Conservation (phyloP, 2,888 invertebrate species). For the Pecten maximus region DNA sequence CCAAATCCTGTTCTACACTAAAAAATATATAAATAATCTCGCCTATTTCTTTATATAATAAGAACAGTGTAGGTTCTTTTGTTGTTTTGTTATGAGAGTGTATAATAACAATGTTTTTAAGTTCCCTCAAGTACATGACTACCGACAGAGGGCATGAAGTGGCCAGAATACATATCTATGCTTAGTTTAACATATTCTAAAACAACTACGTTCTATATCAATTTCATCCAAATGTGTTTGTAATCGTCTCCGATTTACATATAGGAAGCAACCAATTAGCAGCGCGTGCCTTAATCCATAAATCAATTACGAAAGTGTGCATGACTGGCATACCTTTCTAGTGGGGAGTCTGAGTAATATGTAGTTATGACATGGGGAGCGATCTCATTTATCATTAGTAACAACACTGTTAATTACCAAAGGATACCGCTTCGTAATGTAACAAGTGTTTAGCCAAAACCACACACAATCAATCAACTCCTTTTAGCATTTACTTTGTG, state of each 20-base stretch:
- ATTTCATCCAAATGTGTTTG: neutral
- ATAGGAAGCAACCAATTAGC: neutral
- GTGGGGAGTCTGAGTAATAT: neutral
- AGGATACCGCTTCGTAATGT: neutral
- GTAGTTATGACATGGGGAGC: neutral
- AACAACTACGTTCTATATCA: too few relatives aligned
- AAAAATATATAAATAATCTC: too few relatives aligned
- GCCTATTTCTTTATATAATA: too few relatives aligned
- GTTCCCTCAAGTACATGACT: too few relatives aligned
- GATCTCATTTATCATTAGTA: neutral
- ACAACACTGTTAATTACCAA: neutral
- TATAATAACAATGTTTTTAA: too few relatives aligned
- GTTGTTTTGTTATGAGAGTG: too few relatives aligned
- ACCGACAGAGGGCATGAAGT: too few relatives aligned
- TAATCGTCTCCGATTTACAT: neutral
- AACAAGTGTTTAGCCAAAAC: constrained; percentile 1
- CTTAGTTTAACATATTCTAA: too few relatives aligned
- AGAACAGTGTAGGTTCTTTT: too few relatives aligned
- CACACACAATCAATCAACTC: neutral
- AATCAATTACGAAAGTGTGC: neutral
- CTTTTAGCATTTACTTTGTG: neutral
- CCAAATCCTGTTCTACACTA: too few relatives aligned
- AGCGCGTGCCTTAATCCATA: neutral
- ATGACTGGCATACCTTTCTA: neutral
- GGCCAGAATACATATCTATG: too few relatives aligned